A percentile compares a stretch with the other conserved stretches of the same genome.
These are phyloP conservation scores for Drosophila prosaltans DNA, from an alignment of 1,140 invertebrate species.

Conservation along the genomic window DNA sequence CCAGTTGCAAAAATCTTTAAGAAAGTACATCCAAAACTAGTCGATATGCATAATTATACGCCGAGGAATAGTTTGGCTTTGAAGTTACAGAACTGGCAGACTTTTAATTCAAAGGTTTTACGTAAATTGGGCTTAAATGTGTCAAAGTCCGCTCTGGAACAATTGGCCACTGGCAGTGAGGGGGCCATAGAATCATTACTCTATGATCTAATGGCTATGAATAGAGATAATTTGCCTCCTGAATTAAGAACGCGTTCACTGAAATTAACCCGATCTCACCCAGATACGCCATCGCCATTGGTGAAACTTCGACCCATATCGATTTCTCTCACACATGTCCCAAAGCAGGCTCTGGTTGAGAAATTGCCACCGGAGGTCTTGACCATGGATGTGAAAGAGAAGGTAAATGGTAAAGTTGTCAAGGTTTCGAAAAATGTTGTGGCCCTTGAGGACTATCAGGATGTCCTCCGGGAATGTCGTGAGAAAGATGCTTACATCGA, in stretches of 20 bases:
- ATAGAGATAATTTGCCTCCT: not conserved
- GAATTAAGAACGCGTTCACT: not conserved
- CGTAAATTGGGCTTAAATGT: slow-evolving; percentile 85
- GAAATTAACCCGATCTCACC: not conserved
- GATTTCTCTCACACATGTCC: slow-evolving; percentile 3
- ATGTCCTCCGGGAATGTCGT: slow-evolving; percentile 82
- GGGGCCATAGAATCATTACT: slow-evolving; percentile 87
- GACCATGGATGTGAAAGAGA: slow-evolving; percentile 16
- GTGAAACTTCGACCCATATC: not conserved
- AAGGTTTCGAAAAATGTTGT: slow-evolving; percentile 83
- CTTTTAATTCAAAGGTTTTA: slow-evolving; percentile 88
- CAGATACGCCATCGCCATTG: slow-evolving; percentile 29
- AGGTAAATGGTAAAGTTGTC: slow-evolving; percentile 40
- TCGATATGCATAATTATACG: slow-evolving; percentile 90
- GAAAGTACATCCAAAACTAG: slow-evolving; percentile 87
- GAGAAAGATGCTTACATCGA: slow-evolving; percentile 65
- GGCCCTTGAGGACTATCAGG: slow-evolving; percentile 83
- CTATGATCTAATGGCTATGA: slow-evolving; percentile 79
- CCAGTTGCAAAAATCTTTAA: slow-evolving; percentile 89
- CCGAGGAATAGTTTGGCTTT: slow-evolving; percentile 86
- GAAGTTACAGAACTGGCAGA: slow-evolving; percentile 90
- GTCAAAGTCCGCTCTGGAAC: slow-evolving; percentile 85
- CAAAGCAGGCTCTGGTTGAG: not conserved
- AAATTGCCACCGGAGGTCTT: slow-evolving; percentile 15
- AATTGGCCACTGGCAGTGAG: slow-evolving; percentile 85